A percentile compares a stretch with the other conserved stretches of the same genome.
Evolutionary conservation across 2,113 vertebrate species (phyloP).

Genomic region (Pseudorectes ferrugineus): DNA sequence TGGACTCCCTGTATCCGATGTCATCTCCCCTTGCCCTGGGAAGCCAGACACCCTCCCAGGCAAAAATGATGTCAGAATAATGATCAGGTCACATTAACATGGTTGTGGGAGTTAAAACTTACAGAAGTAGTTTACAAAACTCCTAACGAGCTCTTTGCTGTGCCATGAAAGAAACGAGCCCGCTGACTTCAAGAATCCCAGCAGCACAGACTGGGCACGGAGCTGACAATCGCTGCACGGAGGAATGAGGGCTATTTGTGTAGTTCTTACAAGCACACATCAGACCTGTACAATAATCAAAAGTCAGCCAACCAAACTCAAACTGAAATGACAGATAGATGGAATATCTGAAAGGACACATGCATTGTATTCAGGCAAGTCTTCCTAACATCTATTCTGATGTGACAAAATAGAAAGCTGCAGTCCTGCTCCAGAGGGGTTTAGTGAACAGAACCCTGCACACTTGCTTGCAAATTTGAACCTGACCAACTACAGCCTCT

Average conservation of each 20-base stretch:
- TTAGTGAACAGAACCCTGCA: neutral
- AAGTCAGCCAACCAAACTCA: neutral
- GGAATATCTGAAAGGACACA: neutral
- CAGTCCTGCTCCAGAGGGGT: neutral
- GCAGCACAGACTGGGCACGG: accelerated
- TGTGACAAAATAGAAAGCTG: neutral
- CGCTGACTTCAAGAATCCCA: neutral
- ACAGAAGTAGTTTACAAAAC: neutral
- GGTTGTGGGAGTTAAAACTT: neutral
- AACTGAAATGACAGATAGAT: conserved; percentile 18
- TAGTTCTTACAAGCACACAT: neutral
- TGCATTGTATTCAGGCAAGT: neutral
- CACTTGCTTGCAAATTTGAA: conserved; percentile 14
- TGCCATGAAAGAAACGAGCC: neutral
- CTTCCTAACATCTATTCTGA: neutral
- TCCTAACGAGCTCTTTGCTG: neutral
- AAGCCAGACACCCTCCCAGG: neutral
- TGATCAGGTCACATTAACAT: neutral
- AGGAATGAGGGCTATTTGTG: neutral
- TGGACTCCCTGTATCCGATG: neutral
- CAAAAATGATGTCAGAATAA: neutral
- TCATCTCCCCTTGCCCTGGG: neutral
- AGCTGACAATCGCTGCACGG: neutral
- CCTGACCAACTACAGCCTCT: neutral
- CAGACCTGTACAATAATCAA: neutral